These are phyloP conservation scores for Cinara cedri DNA, from an alignment of 2,888 invertebrate species.

Conservation along the genomic window DNA sequence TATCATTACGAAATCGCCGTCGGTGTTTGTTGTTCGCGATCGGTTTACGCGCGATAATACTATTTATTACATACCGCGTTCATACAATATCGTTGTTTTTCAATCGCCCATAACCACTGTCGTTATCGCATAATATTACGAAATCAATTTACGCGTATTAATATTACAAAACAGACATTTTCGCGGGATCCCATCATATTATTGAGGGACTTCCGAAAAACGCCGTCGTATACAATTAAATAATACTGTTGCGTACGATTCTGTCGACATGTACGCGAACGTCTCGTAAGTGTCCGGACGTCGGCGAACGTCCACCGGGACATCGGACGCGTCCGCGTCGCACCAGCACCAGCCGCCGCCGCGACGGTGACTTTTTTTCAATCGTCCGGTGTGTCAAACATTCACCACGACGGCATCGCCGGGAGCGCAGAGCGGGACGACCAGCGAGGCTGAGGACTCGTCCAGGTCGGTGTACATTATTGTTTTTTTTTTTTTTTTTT, in stretches of 20 bases:
- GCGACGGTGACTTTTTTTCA: constrained; percentile 30
- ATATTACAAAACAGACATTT: too few relatives aligned
- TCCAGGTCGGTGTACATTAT: constrained; percentile 35
- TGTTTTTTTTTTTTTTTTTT: too few relatives aligned
- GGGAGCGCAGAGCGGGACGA: constrained; percentile 57
- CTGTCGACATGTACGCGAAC: constrained; percentile 1
- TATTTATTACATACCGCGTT: too few relatives aligned
- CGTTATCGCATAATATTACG: too few relatives aligned
- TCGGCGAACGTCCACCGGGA: not conserved
- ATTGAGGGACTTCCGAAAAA: too few relatives aligned
- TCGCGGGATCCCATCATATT: too few relatives aligned
- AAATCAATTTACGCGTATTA: too few relatives aligned
- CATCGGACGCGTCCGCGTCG: not conserved
- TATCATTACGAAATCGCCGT: not conserved
- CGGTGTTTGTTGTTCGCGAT: not conserved
- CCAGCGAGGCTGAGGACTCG: constrained; percentile 57
- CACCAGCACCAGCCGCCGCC: not conserved
- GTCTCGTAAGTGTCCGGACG: not conserved
- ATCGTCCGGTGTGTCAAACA: constrained; percentile 44
- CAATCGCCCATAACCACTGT: too few relatives aligned
- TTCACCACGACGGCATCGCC: constrained; percentile 57
- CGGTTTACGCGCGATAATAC: not conserved
- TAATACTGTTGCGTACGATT: not conserved
- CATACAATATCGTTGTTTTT: too few relatives aligned
- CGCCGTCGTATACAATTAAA: too few relatives aligned